phyloP scores from a whole-genome alignment of 1,140 invertebrate species.

The Solenopsis invicta region DNA sequence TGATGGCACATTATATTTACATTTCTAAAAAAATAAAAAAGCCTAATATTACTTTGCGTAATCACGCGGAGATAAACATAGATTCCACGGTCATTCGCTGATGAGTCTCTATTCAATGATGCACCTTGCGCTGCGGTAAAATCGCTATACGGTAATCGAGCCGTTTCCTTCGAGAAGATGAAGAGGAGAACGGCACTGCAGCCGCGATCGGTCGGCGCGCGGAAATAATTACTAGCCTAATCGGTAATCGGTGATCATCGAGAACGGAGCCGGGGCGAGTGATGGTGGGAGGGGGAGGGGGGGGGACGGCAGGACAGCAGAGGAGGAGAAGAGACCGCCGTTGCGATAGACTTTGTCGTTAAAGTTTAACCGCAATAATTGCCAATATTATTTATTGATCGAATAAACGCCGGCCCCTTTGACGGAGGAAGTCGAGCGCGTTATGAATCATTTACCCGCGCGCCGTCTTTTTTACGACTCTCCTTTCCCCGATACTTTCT shows the following conservation, averaged over 20 bases:
- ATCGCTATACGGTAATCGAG: constrained; percentile 35
- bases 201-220: constrained; percentile 32
- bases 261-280: neutral
- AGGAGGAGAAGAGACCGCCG: neutral
- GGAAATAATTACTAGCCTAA: constrained; percentile 67
- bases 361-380: constrained; percentile 61
- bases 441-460: constrained; percentile 57
- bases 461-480: constrained; percentile 53
- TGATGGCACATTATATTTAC: constrained; percentile 17
- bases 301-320: neutral
- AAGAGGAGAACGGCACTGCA: neutral
- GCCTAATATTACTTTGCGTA: neutral
- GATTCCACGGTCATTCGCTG: neutral
- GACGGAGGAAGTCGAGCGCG: constrained; percentile 46
- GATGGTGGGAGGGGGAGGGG: neutral
- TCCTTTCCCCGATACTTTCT: constrained; percentile 53
- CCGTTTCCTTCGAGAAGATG: neutral
- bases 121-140: constrained; percentile 5
- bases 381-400: constrained; percentile 68
- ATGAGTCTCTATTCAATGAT: neutral
- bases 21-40: neutral
- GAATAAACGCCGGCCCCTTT: constrained; percentile 55
- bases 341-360: constrained; percentile 54
- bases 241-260: constrained; percentile 53
- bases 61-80: neutral